Percentiles rank a stretch among this genome's conserved stretches.
Conservation (phyloP, 2,888 invertebrate species). For the Gryllus longicercus region DNA sequence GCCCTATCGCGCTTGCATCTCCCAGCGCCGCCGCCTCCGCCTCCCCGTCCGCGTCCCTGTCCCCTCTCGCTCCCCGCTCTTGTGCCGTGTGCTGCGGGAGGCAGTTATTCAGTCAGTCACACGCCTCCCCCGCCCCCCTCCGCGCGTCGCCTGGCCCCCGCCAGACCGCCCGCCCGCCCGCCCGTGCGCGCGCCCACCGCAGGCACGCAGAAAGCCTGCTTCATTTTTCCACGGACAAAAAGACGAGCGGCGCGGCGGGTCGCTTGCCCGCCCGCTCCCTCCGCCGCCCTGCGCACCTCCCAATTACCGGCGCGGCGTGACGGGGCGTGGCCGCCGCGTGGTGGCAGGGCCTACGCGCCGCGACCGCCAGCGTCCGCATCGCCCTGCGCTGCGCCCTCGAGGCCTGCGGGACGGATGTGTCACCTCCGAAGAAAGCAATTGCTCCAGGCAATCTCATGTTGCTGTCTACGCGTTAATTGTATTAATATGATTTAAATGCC, state of each 20-base stretch:
- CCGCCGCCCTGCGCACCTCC: too few species aligned
- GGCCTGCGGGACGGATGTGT: too few species aligned
- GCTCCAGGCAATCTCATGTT: too few species aligned
- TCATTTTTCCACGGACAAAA: slow-evolving; percentile 1
- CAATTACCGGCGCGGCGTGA: too few species aligned
- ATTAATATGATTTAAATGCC: too few species aligned
- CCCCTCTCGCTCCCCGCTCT: background rate
- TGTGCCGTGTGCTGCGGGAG: background rate
- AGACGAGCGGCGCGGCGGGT: background rate
- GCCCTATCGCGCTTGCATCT: background rate
- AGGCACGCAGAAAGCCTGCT: slow-evolving; percentile 17
- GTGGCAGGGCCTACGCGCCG: too few species aligned
- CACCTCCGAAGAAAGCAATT: too few species aligned
- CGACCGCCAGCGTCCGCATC: too few species aligned
- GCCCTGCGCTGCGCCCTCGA: too few species aligned
- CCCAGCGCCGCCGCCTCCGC: background rate
- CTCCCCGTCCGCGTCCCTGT: background rate
- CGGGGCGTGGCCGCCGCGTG: too few species aligned
- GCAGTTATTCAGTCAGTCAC: slow-evolving; percentile 17
- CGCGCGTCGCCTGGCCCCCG: background rate
- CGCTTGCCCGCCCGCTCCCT: background rate
- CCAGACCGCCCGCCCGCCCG: background rate
- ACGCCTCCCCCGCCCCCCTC: background rate
- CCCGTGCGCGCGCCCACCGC: background rate
- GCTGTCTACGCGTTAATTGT: too few species aligned